phyloP scores from a whole-genome alignment of 2,797 vertebrate species.

The Todus mexicanus region DNA sequence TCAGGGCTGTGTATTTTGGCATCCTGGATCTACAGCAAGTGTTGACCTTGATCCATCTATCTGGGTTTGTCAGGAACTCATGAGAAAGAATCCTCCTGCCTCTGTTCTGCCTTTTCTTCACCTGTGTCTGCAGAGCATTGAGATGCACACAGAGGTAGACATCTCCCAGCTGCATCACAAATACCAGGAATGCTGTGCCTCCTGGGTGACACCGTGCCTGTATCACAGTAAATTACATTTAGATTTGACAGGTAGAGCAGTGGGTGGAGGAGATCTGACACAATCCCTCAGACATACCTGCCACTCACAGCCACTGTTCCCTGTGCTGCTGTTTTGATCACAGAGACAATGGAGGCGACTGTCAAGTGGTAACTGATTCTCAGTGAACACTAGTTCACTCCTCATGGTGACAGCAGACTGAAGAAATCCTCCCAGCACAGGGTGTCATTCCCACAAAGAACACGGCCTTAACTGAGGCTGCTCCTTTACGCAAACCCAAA shows the following conservation, averaged over 20 bases:
- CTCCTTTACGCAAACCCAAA: not conserved
- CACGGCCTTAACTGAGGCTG: not conserved
- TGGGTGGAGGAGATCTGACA: slow-evolving; percentile 14
- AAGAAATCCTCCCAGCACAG: not conserved
- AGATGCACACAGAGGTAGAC: not conserved
- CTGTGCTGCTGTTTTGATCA: not conserved
- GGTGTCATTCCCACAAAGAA: not conserved
- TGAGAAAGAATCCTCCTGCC: not conserved
- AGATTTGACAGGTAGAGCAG: slow-evolving; percentile 8
- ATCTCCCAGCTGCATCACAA: not conserved
- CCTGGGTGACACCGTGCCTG: not conserved
- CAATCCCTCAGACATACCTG: not conserved
- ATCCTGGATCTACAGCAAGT: not conserved
- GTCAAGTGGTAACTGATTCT: not conserved
- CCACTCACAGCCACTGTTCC: not conserved
- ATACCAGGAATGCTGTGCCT: not conserved
- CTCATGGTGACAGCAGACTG: not conserved
- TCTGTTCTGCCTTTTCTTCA: not conserved
- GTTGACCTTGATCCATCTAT: fast-evolving
- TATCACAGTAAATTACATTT: not conserved
- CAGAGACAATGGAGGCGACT: not conserved
- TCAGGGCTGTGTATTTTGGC: not conserved
- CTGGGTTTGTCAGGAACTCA: not conserved
- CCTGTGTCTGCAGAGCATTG: not conserved
- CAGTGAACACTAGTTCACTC: not conserved